Evolutionary conservation across 2,113 vertebrate species (phyloP), one percentile per base, ranked within the genome.

Genomic region (Engystomops pustulosus): DNA sequence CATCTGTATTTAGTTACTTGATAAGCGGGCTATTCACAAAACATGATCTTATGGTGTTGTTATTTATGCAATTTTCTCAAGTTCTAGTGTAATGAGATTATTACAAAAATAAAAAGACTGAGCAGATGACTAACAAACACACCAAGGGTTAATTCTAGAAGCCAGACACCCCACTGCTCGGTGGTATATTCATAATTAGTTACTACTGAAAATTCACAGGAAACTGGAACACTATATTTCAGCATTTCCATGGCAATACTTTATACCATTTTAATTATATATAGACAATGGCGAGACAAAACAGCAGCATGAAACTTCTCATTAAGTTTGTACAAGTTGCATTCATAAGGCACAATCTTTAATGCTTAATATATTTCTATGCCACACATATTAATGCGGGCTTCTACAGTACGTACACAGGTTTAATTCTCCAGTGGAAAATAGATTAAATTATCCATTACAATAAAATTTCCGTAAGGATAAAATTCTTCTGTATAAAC

Each of bases 251-350:
- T 70, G 68, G 36, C 68, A 70, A 70, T 70, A 70, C 30, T 36
- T 67, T 67, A 36, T 67, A 25, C 62, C 62, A 67, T 36, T 67
- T 67, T 67, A 67, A 67, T 67, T 67, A 67, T 67, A 67, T 67
- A 67, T 67, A 67, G 62, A 67, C 32, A 67, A 67, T 36, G 62
- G 32, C 32, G 62, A 67, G 32, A 36, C 32, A 67, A 67, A 67
- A 67, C 62, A 67, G 32, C 62, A 34, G 62, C 62, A 36, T 67
- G 62, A 67, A 67, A 67, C 32, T 67, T 36, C 62, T 67, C 62
- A 67, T 67, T 67, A 67, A 67, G 30, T 67, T 67, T 67, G 20
- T 25, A 36, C 62, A 36, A 67, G 62, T 67, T 20, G 32, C 34
- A 67, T 67, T 67, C 62, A 67, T 67, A 67, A 67, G 20, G 6